Base-by-base conservation (phyloP, 2,113 vertebrate species). In the Malurus melanocephalus region DNA sequence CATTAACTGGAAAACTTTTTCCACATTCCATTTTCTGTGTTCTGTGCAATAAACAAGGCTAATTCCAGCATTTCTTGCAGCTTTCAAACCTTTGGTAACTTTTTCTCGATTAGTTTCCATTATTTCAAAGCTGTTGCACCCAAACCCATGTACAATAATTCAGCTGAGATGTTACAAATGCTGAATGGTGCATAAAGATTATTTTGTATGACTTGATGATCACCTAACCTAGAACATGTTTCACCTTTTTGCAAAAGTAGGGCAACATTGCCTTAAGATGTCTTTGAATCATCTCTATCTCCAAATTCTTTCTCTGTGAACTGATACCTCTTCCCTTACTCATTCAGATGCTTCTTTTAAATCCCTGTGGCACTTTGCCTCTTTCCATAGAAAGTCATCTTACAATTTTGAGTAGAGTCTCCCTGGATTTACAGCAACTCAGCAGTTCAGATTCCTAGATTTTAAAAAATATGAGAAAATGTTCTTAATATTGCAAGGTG, bases 111-210 rank as follows among this genome's bases (percentile, higher is more conserved):
- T 43, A 45, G 5, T 53, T 62, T 76, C 14, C 26, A 16, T 35
- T 64, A 7, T 65, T 80, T 76, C 0, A 0, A 53, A 68, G n/a
- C 4, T 59, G 17, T 75, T 85, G 9, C 30, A 45, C 7, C 8
- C 30, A 72, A 82, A 65, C 3, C 12, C 11, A 20, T 6, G 7
- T 46, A 43, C 3, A 14, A 6, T 33, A 90, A 72, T 60, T n/a
- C 32, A 83, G 1, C n/a, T 65, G 59, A 83, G 21, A 69, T 11
- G 7, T 89, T 67, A 46, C 2, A 66, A 45, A 74, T 18, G 2
- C 66, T 73, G 28, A 43, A 20, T 38, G 51, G 21, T 55, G 7
- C 22, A 33, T 43, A 71, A 66, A 35, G 12, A 42, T 38, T 61
- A 32, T 11, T 87, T 83, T 35, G 10, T 13, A 49, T 51, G 28